phyloP scores from a whole-genome alignment of 2,888 invertebrate genomes.

The Macaria notata region DNA sequence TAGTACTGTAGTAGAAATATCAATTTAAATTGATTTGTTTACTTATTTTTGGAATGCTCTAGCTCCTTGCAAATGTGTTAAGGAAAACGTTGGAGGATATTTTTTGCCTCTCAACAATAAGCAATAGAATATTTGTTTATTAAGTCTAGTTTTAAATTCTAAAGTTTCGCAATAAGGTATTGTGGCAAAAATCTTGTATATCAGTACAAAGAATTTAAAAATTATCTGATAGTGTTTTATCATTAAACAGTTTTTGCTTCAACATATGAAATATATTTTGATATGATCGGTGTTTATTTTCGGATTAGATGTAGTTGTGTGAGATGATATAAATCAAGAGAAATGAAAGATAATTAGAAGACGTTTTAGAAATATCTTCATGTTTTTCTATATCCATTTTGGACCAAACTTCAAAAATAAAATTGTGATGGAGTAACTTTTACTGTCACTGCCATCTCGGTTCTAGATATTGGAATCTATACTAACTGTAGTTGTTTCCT shows the following conservation, averaged over 20 bases:
- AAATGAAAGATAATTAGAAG: slow-evolving; percentile 25
- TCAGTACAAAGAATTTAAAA: slow-evolving; percentile 76
- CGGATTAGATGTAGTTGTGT: slow-evolving; percentile 42
- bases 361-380: slow-evolving; percentile 42
- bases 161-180: slow-evolving; percentile 55
- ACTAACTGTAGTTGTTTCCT: no score
- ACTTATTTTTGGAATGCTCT: background rate
- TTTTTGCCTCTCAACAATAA: slow-evolving; percentile 50
- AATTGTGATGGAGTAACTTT: slow-evolving; percentile 9
- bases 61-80: slow-evolving; percentile 35
- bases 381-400: slow-evolving; percentile 42
- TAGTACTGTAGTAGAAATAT: no score
- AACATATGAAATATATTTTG: slow-evolving; percentile 67
- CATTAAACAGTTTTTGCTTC: slow-evolving; percentile 56
- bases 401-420: slow-evolving; percentile 53
- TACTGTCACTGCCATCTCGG: slow-evolving; percentile 8
- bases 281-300: slow-evolving; percentile 65
- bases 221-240: slow-evolving; percentile 48
- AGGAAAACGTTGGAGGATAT: slow-evolving; percentile 41
- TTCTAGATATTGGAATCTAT: no score
- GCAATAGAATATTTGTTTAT: slow-evolving; percentile 54
- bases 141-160: slow-evolving; percentile 65
- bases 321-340: slow-evolving; percentile 9
- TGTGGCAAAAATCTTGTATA: slow-evolving; percentile 68
- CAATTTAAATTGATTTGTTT: no score